Base-by-base conservation (phyloP, 1,140 invertebrate genomes). In the Zaprionus gabonicus region DNA sequence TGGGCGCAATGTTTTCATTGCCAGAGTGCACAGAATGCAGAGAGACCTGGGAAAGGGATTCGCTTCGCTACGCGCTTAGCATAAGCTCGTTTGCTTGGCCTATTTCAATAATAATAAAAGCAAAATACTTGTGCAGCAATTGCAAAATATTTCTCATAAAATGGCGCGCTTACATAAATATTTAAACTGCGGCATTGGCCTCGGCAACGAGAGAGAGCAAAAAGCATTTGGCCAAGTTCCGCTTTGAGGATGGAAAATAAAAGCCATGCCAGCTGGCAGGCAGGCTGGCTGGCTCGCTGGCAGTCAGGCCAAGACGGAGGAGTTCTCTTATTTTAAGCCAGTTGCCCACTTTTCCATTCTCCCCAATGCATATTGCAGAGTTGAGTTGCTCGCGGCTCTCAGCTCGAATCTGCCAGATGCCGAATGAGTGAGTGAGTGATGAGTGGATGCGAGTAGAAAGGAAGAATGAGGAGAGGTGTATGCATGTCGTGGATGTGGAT, bases 151-250 rank as follows among this genome's bases (percentile, higher is more conserved):
- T 86, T 82, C 77, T 60, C 70, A 72, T 75, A 62, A 83, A 87
- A 87, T 83, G 68, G 57, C 77, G 77, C 73, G 77, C 73, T 78
- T 78, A 62, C 49, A 80, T 78, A 87, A 88, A 88, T 87, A 88
- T 84, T 88, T 87, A 87, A 84, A 73, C 71, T 84, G 77, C 78
- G 65, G 77, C 77, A 72, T 62, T 44, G 71, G 73, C 74, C 82
- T 76, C 41, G n/a, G 41, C 7, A 46, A 46, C n/a, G 20, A 20
- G n/a, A 20, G 44, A 51, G 12, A 25, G 46, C 46, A 80, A 69
- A 75, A 74, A 65, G 73, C 70, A 80, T 75, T 87, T 58, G 51
- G 55, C 59, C 70, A 55, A 69, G 71, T 77, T 59, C 49, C 28
- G 34, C n/a, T 34, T 23, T n/a, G 51, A 34, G 65, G 68, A 72